phyloP scores from a whole-genome alignment of 2,888 invertebrate genomes.

The Zaprionus lineosus region DNA sequence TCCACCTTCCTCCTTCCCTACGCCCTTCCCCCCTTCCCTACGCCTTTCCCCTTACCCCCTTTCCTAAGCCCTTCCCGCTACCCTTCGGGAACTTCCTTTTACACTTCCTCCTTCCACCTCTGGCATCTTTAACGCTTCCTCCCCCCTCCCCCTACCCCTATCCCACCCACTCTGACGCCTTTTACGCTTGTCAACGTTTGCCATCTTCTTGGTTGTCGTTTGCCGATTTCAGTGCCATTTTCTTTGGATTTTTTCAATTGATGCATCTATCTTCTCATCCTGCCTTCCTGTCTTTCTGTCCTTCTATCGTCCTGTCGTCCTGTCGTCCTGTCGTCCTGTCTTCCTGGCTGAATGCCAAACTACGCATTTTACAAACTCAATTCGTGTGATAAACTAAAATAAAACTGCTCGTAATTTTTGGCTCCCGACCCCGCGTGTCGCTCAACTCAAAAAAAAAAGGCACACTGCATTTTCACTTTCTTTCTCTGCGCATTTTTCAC shows the following conservation, averaged over 20 bases:
- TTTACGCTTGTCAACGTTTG: conserved; percentile 65
- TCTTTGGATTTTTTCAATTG: conserved; percentile 56
- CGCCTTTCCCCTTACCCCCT: too few species aligned
- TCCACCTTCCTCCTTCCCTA: too few species aligned
- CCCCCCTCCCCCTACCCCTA: too few species aligned
- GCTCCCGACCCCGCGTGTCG: too few species aligned
- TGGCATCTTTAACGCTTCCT: too few species aligned
- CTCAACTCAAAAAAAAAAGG: neutral
- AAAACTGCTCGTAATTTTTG: conserved; percentile 65
- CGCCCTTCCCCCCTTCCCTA: too few species aligned
- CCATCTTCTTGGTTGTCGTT: conserved; percentile 14
- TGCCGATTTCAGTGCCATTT: conserved; percentile 59
- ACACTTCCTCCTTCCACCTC: too few species aligned
- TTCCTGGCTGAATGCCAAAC: conserved; percentile 5
- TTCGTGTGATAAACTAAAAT: conserved; percentile 74
- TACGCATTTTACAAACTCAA: conserved; percentile 68
- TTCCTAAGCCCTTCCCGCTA: too few species aligned
- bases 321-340: conserved; percentile 2
- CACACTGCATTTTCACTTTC: conserved; percentile 47
- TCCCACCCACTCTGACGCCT: conserved; percentile 48
- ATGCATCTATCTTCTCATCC: conserved; percentile 64
- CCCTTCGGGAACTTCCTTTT: too few species aligned
- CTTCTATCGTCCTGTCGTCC: neutral
- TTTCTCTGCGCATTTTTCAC: conserved; percentile 29
- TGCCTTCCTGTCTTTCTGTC: conserved; percentile 9